These are phyloP conservation scores for Protaetia brevitarsis DNA, from an alignment of 1,140 invertebrate genomes.

Conservation along the genomic window DNA sequence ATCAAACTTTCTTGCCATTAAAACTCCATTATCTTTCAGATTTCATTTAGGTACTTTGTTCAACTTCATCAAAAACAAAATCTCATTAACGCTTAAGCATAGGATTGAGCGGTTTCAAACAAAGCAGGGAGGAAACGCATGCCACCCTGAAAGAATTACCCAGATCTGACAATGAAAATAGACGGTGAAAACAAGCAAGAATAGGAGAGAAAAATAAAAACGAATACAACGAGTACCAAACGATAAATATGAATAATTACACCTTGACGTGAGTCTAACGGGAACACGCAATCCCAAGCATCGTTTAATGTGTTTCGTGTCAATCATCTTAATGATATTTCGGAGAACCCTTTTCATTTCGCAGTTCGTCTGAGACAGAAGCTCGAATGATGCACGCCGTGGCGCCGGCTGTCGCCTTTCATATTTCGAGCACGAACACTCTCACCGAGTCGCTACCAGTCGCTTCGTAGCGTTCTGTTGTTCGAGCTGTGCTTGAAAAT, in stretches of 20 bases:
- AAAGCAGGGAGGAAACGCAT: no score
- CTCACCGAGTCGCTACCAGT: no score
- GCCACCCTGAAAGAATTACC: no score
- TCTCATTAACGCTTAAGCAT: no score
- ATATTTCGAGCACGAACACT: slow-evolving; percentile 5
- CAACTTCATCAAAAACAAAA: no score
- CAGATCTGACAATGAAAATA: not conserved
- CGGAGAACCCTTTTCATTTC: slow-evolving; percentile 44
- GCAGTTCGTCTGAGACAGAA: slow-evolving; percentile 37
- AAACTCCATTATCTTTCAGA: no score
- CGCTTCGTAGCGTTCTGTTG: no score
- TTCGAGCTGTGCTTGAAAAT: no score
- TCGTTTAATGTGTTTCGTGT: slow-evolving; percentile 46
- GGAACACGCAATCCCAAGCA: slow-evolving; percentile 43
- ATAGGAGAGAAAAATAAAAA: slow-evolving; percentile 9
- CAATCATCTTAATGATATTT: slow-evolving; percentile 47
- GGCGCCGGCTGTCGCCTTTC: slow-evolving; percentile 22
- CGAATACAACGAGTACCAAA: no score
- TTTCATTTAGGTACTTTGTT: no score
- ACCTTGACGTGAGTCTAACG: slow-evolving; percentile 37
- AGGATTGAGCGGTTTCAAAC: no score
- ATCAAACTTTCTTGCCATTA: no score
- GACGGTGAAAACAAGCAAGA: slow-evolving; percentile 1
- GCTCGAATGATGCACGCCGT: slow-evolving; percentile 32
- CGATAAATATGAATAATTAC: slow-evolving; percentile 44